These are phyloP conservation scores for Vollenhovia emeryi DNA, from an alignment of 1,140 invertebrate genomes.

Conservation along the genomic window DNA sequence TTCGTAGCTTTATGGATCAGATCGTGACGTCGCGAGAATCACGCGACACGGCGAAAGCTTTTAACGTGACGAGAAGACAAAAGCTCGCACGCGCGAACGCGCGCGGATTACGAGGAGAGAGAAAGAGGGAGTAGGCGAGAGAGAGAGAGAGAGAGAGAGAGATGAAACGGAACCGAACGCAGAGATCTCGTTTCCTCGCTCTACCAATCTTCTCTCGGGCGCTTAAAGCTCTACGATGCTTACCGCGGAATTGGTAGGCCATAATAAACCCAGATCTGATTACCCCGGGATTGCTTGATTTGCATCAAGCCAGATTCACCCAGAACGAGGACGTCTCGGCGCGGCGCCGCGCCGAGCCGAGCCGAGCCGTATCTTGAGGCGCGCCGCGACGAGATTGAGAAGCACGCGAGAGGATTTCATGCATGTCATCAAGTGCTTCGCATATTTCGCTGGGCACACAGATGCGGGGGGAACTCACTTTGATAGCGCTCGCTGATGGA, in stretches of 20 bases:
- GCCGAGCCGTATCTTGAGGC: conserved; percentile 36
- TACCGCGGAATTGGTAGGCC: conserved; percentile 60
- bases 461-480: conserved; percentile 35
- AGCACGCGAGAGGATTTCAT: conserved; percentile 53
- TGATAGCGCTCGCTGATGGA: conserved; percentile 43
- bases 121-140: background rate
- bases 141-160: background rate
- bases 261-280: conserved; percentile 74
- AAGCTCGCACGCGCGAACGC: conserved; percentile 16
- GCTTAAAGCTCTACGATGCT: conserved; percentile 53
- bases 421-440: conserved; percentile 64
- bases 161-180: conserved; percentile 17
- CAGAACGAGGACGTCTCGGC: conserved; percentile 20
- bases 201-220: conserved; percentile 49
- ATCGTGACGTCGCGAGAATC: background rate
- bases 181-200: conserved; percentile 28
- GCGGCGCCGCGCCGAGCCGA: background rate
- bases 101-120: background rate
- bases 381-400: conserved; percentile 44
- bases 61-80: conserved; percentile 39
- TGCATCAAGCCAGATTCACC: conserved; percentile 66
- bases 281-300: conserved; percentile 73
- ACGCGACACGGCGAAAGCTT: conserved; percentile 1
- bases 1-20: background rate
- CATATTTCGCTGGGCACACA: conserved; percentile 52